Base-by-base conservation (phyloP, 2,113 vertebrate species). In the Thermophis baileyi region DNA sequence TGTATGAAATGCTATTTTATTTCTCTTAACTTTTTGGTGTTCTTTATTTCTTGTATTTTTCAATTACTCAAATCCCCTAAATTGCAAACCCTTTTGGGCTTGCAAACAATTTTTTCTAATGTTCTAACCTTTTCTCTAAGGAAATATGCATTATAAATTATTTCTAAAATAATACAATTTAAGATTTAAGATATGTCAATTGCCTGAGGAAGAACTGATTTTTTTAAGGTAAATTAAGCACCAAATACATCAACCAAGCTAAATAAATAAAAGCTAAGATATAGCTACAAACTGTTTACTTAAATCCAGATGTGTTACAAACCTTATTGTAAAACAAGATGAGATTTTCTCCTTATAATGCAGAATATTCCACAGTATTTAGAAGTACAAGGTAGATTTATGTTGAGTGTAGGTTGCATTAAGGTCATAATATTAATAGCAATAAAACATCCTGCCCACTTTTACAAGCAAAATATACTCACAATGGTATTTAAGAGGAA, bases 381-480 rank as follows among this genome's bases (percentile, higher is more conserved):
- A 10, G 47, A 60, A 93, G 49, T 54, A 50, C 11, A 27, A 87
- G 57, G 40, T 88, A 24, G 88, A 88, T 74, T 88, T 91, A 88
- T 88, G 50, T 88, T 49, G 86, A 88, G 50, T 3, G 44, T 74
- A 88, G 93, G 40, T 40, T 74, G 90, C 50, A 55, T 57, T 89
- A 89, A 89, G 74, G 88, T 93, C 51, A 49, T 57, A 89, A 89
- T 93, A 93, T 93, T 93, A 93, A 93, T 89, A 92, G 92, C 47
- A 92, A 92, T 92, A 92, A 92, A 92, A 92, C 44, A 89, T 89
- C 44, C 69, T 93, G 69, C 44, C 88, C 85, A 60, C 51, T 44
- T 93, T 30, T 24, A 85, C 88, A 88, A 50, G 92, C 69, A 89
- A 85, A 89, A 53, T 89, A 40, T 89, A 57, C 69, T 89, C 51